Evolutionary conservation across 2,888 invertebrate genomes (phyloP), one percentile per base, ranked within the genome.

Genomic region (Macrosiphum euphorbiae): DNA sequence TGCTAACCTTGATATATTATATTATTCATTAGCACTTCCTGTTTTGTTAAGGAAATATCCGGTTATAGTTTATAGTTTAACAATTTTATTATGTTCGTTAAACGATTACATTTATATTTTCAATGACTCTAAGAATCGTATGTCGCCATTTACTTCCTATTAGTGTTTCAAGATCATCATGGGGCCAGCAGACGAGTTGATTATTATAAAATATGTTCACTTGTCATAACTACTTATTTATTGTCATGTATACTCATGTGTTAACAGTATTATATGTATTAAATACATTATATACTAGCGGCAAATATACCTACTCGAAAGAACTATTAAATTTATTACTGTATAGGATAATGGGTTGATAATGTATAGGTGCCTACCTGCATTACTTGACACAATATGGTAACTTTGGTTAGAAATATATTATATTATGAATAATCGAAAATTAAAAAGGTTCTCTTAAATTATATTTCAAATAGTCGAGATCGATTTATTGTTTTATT

Each of bases 121-220:
- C 90, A 94, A 94, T 90, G 94, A 94, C 61, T 90, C 10, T 58
- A 50, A 67, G 26, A 85, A 61, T n/a, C 90, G 61, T 41, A 55
- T 47, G 90, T 52, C 58, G 35, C 47, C 26, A n/a, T 89, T 58
- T 94, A 94, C 94, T 94, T 94, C 94, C 90, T 94, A 94, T 86
- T 94, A 58, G 16, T 52, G 67, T 90, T 90, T 94, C 94, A 90
- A 94, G 94, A 67, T 52, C 90, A 86, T 86, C 86, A 47, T 28
- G 52, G 61, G 13, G 35, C 58, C 44, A 47, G n/a, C 35, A 61
- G 26, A 88, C 41, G 67, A 67, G 50, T 52, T 52, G 87, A 52
- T 28, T 47, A 16, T 85, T 44, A n/a, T 91, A 58, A 50, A 47
- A 44, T 44, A 58, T 85, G 41, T 78, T 91, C 85, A 5, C 85